These are phyloP conservation scores for Cardiocondyla obscurior DNA, from an alignment of 1,140 invertebrate species.

Conservation along the genomic window DNA sequence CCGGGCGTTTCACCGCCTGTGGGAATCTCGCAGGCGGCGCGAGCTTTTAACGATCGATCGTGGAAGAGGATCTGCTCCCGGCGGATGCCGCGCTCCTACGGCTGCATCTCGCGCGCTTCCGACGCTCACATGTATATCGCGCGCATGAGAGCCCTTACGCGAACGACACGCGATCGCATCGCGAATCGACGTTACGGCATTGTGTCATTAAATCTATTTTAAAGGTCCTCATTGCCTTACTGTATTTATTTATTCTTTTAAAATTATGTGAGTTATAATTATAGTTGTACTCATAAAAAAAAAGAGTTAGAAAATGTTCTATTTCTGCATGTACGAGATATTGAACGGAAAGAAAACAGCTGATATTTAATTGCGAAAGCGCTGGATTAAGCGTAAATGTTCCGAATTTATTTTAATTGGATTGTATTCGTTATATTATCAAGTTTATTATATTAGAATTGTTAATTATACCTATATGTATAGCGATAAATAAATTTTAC, in stretches of 20 bases:
- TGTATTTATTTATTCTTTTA: neutral
- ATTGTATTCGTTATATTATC: neutral
- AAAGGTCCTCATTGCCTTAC: neutral
- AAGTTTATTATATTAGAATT: neutral
- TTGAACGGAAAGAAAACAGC: neutral
- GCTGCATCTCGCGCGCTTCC: neutral
- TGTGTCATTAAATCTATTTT: conserved; percentile 14
- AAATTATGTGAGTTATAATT: neutral
- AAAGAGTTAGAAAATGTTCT: neutral
- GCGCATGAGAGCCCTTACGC: neutral
- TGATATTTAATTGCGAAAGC: neutral
- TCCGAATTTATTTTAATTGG: too few species aligned
- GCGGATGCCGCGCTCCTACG: neutral
- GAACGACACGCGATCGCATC: neutral
- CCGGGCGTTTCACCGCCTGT: conserved; percentile 49
- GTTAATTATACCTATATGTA: neutral
- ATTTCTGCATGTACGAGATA: neutral
- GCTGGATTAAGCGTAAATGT: too few species aligned
- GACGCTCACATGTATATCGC: neutral
- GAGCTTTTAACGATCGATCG: conserved; percentile 65
- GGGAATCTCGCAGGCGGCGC: conserved; percentile 64
- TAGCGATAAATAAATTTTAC: neutral
- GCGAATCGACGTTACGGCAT: neutral
- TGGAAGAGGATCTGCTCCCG: conserved; percentile 41
- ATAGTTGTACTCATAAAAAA: neutral